phyloP scores from a whole-genome alignment of 2,888 invertebrate genomes.

The Eubasilissa splendida region DNA sequence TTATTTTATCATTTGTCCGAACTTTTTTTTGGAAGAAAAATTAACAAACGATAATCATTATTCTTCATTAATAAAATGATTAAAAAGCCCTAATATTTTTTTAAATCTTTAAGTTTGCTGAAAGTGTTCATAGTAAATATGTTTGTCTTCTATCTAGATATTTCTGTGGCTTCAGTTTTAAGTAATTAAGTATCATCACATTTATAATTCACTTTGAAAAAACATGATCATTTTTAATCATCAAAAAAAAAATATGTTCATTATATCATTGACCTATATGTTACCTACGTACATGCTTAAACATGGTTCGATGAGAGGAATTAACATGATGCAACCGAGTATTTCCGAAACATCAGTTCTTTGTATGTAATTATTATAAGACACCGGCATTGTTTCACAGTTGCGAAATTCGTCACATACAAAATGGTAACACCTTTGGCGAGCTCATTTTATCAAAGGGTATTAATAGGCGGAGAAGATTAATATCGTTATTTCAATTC shows the following conservation, averaged over 20 bases:
- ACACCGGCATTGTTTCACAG: conserved; percentile 6
- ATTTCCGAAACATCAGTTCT: no score
- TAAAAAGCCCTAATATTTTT: no score
- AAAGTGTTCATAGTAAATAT: no score
- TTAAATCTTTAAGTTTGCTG: no score
- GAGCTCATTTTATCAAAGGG: conserved; percentile 9
- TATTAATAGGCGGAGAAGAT: conserved; percentile 16
- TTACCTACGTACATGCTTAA: neutral
- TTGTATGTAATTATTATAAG: neutral
- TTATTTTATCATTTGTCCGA: no score
- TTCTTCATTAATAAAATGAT: no score
- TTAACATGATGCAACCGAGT: neutral
- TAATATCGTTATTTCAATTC: conserved; percentile 3
- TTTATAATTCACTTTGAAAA: no score
- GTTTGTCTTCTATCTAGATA: no score
- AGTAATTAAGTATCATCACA: no score
- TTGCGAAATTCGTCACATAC: conserved; percentile 17
- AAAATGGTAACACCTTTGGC: conserved; percentile 24
- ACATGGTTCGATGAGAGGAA: conserved; percentile 11
- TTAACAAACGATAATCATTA: no score
- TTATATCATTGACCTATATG: conserved; percentile 10
- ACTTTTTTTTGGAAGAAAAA: no score
- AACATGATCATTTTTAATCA: neutral
- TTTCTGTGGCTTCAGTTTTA: no score
- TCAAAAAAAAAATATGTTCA: neutral